phyloP scores from a whole-genome alignment of 2,113 vertebrate genomes.

The Pao palembangensis region DNA sequence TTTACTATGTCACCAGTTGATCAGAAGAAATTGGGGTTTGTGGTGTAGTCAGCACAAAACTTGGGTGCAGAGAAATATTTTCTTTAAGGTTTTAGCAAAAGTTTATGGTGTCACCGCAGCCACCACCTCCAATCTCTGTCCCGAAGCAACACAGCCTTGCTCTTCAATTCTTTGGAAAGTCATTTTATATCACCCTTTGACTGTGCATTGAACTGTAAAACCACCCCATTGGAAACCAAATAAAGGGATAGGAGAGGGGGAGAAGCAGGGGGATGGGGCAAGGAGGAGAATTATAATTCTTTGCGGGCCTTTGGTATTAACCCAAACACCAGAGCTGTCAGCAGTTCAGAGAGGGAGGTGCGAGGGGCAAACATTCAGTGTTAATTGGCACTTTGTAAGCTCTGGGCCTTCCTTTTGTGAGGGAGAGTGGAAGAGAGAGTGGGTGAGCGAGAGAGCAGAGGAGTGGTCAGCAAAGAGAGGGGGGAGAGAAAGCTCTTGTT shows the following conservation, averaged over 20 bases:
- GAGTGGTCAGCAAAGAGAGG: conserved; percentile 18
- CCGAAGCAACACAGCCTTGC: conserved; percentile 60
- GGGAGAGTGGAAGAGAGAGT: conserved; percentile 65
- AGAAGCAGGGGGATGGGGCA: conserved; percentile 54
- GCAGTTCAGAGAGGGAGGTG: conserved; percentile 77
- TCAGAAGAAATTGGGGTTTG: too few species aligned
- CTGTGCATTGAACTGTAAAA: conserved; percentile 84
- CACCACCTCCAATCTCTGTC: conserved; percentile 21
- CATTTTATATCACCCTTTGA: conserved; percentile 83
- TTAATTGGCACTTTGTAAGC: conserved; percentile 84
- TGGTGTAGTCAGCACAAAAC: neutral
- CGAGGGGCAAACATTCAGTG: conserved; percentile 79
- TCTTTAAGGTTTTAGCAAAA: conserved; percentile 21
- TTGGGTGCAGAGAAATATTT: neutral
- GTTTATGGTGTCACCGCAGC: conserved; percentile 23
- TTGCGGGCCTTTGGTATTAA: conserved; percentile 83
- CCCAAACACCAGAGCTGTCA: conserved; percentile 84
- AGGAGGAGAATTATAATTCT: conserved; percentile 80
- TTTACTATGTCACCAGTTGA: too few species aligned
- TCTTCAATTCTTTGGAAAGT: conserved; percentile 80
- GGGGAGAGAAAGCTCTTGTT: conserved; percentile 67
- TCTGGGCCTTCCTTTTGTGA: conserved; percentile 76
- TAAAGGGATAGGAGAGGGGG: conserved; percentile 71
- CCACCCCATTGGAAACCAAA: conserved; percentile 79
- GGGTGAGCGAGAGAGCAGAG: conserved; percentile 40